Conservation (phyloP, 2,797 vertebrate genomes). For the Ispidina picta region DNA sequence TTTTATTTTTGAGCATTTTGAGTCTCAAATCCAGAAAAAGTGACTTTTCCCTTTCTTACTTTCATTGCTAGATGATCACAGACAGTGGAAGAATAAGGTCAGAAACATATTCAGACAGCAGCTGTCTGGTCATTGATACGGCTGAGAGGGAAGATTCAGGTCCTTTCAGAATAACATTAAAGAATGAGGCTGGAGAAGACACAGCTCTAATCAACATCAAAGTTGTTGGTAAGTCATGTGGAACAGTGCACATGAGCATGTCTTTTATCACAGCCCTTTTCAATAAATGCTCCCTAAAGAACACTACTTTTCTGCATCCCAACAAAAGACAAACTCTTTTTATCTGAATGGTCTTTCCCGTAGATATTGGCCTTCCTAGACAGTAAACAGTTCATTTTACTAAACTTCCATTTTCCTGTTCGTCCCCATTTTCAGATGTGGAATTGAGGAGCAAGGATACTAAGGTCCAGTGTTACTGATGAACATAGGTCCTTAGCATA, state of each 20-base stretch:
- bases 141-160: constrained; percentile 93
- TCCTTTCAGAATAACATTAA: constrained; percentile 91
- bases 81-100: constrained; percentile 89
- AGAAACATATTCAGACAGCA: constrained; percentile 91
- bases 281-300: background rate
- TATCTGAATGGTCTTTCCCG: background rate
- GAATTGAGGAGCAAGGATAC: background rate
- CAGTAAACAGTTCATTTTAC: background rate
- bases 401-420: background rate
- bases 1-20: background rate
- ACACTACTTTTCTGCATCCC: background rate
- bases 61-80: constrained; percentile 83
- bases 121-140: constrained; percentile 91
- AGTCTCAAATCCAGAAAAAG: background rate
- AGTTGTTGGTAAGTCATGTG: constrained; percentile 90
- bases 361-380: background rate
- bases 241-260: background rate
- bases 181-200: constrained; percentile 96
- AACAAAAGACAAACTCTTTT: background rate
- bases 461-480: background rate
- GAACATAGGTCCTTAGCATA: background rate
- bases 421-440: background rate
- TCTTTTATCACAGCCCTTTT: background rate
- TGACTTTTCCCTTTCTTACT: background rate
- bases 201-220: constrained; percentile 91